Evolutionary conservation across 2,888 invertebrate species (phyloP), one percentile per base, ranked within the genome.

Genomic region (Volucella bombylans): DNA sequence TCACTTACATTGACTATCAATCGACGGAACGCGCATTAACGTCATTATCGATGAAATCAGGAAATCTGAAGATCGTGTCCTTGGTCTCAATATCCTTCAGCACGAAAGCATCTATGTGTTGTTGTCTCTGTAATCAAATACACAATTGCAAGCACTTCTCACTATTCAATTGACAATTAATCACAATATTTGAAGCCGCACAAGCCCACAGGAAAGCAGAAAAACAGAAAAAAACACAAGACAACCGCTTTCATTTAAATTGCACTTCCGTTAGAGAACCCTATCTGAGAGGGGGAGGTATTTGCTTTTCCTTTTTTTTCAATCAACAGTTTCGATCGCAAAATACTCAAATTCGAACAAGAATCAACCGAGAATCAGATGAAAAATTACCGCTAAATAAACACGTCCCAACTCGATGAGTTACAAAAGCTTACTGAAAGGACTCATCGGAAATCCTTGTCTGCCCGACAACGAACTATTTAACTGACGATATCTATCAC

Each of bases 1-100:
- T 59, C 64, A 82, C 83, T 83, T 61, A 83, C 83, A 76, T 54
- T 31, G 52, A 54, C 59, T 54, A 74, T 52, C 39, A 71, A 57
- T 68, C 50, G 67, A 43, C 49, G 45, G 62, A n/a, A 47, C 6
- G 6, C 14, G 10, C 49, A 59, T 49, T 78, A 71, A 61, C 55
- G 14, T 39, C 59, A 61, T 67, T 73, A 79, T 69, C 50, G 64
- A 57, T n/a, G 55, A 47, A 57, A 69, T 68, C 64, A 65, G 69
- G 55, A 47, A 57, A 69, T 68, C 64, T 71, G 69, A 39, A 76
- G 61, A 61, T 67, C 55, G 54, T 72, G 61, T 72, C 71, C 65
- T 54, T 10, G 50, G 6, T 31, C 47, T 65, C 15, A 81, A 47
- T 61, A 82, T 72, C 67, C 59, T 43, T 78, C 45, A 54, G 10